phyloP scores from a whole-genome alignment of 1,140 invertebrate genomes.

The Patella vulgata region DNA sequence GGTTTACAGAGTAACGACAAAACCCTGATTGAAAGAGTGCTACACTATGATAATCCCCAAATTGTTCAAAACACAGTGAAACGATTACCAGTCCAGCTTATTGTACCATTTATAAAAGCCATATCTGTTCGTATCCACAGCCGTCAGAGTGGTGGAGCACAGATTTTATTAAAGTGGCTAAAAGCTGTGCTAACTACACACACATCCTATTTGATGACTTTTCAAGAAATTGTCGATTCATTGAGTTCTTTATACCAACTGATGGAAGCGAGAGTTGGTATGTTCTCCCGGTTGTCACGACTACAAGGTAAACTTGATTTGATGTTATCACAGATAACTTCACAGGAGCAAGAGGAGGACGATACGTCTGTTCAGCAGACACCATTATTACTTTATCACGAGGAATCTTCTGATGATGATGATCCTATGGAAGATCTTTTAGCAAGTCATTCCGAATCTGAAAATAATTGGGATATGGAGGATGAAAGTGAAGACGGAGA shows the following conservation, averaged over 20 bases:
- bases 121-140: neutral
- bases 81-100: neutral
- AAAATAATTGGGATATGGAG: too few relatives aligned
- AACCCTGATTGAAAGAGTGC: conserved; percentile 29
- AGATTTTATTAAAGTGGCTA: conserved; percentile 50
- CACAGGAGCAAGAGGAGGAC: conserved; percentile 42
- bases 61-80: too few relatives aligned
- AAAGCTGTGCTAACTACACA: conserved; percentile 57
- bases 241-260: conserved; percentile 59
- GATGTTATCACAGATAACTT: conserved; percentile 57
- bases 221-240: conserved; percentile 59
- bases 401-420: conserved; percentile 42
- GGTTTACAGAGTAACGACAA: conserved; percentile 62
- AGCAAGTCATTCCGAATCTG: conserved; percentile 29
- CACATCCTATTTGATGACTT: conserved; percentile 62
- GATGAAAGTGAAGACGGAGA: too few relatives aligned
- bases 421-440: conserved; percentile 27
- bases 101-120: neutral
- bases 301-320: conserved; percentile 61
- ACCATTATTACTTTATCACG: conserved; percentile 56
- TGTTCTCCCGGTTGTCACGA: conserved; percentile 48
- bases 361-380: conserved; percentile 30
- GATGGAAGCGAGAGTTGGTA: conserved; percentile 53
- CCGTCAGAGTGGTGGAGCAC: conserved; percentile 7
- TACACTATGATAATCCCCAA: neutral